Percentiles rank a stretch among this genome's conserved stretches.
Conservation (phyloP, 2,888 invertebrate species). For the Nycteola revayana region DNA sequence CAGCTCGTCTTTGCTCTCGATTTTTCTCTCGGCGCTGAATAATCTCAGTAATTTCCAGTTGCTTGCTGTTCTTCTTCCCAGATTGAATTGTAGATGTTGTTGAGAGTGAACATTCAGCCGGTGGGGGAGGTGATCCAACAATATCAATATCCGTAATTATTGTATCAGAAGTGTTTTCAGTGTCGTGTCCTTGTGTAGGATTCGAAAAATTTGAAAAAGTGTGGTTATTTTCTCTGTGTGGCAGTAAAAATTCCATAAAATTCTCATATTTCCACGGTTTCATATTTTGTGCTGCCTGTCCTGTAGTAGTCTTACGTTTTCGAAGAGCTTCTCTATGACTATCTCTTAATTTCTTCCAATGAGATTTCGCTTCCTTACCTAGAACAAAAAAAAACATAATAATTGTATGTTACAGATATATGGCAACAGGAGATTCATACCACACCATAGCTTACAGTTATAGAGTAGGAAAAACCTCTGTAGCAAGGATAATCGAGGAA, state of each 20-base stretch:
- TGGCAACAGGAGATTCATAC: constrained; percentile 18
- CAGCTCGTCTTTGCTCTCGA: constrained; percentile 10
- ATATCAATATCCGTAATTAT: constrained; percentile 10
- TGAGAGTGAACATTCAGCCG: not conserved
- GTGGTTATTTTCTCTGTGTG: constrained; percentile 5
- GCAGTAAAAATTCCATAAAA: constrained; percentile 6
- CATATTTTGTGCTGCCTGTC: constrained; percentile 5
- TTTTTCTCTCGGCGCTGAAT: constrained; percentile 10
- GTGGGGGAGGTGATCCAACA: constrained; percentile 10
- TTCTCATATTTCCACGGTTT: constrained; percentile 10
- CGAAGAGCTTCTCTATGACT: not conserved
- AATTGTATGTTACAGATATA: constrained; percentile 14
- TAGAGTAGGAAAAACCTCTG: constrained; percentile 11
- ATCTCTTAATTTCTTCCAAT: constrained; percentile 6
- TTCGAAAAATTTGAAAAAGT: not conserved
- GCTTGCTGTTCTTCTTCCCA: constrained; percentile 3
- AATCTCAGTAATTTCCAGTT: constrained; percentile 9
- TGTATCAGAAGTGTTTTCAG: too few species aligned
- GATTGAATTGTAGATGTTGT: not conserved
- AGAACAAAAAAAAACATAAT: constrained; percentile 13
- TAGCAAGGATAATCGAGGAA: constrained; percentile 23
- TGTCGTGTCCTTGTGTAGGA: too few species aligned
- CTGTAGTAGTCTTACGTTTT: constrained; percentile 7
- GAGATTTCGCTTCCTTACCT: constrained; percentile 1
- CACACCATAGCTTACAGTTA: constrained; percentile 8